A percentile compares a stretch with the other conserved stretches of the same genome.
phyloP scores from a whole-genome alignment of 2,888 invertebrate species.

The Morpho achilles region DNA sequence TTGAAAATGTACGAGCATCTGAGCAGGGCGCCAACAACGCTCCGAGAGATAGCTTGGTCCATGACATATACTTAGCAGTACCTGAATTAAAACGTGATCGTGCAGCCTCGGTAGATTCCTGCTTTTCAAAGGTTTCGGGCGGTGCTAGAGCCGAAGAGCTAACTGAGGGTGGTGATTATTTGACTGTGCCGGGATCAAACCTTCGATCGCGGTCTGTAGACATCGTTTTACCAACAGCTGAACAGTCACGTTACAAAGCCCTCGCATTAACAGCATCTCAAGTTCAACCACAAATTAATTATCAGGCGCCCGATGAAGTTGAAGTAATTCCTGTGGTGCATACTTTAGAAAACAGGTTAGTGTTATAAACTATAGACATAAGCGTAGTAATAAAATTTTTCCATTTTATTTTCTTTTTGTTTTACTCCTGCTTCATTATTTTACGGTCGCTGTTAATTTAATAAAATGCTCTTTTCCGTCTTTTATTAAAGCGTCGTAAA shows the following conservation, averaged over 20 bases:
- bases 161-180: constrained; percentile 79
- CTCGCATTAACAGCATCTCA: constrained; percentile 82
- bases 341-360: constrained; percentile 56
- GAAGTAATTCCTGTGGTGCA: constrained; percentile 32
- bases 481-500: constrained; percentile 4
- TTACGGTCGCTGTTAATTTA: constrained; percentile 9
- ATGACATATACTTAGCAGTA: constrained; percentile 88
- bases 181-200: constrained; percentile 86
- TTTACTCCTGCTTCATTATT: constrained; percentile 28
- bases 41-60: constrained; percentile 72
- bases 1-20: constrained; percentile 84
- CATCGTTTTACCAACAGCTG: constrained; percentile 91
- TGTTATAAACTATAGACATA: constrained; percentile 23
- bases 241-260: constrained; percentile 92
- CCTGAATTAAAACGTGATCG: constrained; percentile 91
- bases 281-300: constrained; percentile 41
- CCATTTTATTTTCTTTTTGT: constrained; percentile 29
- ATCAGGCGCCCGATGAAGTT: constrained; percentile 39
- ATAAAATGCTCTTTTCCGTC: constrained; percentile 3
- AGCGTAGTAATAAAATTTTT: constrained; percentile 24
- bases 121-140: constrained; percentile 88
- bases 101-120: constrained; percentile 93
- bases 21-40: constrained; percentile 53
- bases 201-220: constrained; percentile 91
- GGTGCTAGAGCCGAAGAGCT: constrained; percentile 85